Evolutionary conservation across 1,140 invertebrate genomes (phyloP), one percentile per base, ranked within the genome.

Genomic region (Tetraneura akinire): DNA sequence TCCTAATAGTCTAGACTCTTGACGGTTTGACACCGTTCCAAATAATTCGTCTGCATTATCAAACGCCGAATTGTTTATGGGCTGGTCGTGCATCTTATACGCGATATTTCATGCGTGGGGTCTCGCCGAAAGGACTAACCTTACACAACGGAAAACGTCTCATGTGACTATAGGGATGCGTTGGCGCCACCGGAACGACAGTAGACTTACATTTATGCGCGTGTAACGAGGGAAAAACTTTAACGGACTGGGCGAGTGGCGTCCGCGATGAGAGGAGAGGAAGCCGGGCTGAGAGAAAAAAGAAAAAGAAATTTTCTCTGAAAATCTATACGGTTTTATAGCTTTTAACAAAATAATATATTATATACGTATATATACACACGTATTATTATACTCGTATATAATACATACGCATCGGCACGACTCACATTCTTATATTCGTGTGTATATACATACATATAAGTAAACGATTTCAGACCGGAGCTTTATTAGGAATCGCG

Each of bases 111-210:
- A 68, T 68, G 37, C 47, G 37, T 47, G 21, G 16, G 26, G 9
- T 68, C n/a, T n/a, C 37, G n/a, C 9, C 37, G 53, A 60, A 9
- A 78, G 13, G 21, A 78, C 74, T 78, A 78, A 78, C 74, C 74
- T 78, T 60, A 47, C 74, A 21, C 74, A 78, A 78, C 74, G 55
- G 74, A 78, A 78, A 60, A 57, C 74, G 55, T 29, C 53, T 71
- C 68, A 68, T 45, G 8, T 37, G 23, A 51, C 49, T 71, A n/a
- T n/a, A 23, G 23, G 45, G 47, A 60, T 14, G 18, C 37, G 23
- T 60, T 62, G 74, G 74, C 74, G 74, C 74, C 74, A 78, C 45
- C 37, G 37, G 74, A 78, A 78, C 55, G 53, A 60, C 13, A 13
- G 55, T 45, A 62, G 55, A 78, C 55, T 74, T 78, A n/a, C 29